A percentile compares a stretch with the other conserved stretches of the same genome.
Conservation (phyloP, 2,888 invertebrate genomes). For the Agrypnus murinus region DNA sequence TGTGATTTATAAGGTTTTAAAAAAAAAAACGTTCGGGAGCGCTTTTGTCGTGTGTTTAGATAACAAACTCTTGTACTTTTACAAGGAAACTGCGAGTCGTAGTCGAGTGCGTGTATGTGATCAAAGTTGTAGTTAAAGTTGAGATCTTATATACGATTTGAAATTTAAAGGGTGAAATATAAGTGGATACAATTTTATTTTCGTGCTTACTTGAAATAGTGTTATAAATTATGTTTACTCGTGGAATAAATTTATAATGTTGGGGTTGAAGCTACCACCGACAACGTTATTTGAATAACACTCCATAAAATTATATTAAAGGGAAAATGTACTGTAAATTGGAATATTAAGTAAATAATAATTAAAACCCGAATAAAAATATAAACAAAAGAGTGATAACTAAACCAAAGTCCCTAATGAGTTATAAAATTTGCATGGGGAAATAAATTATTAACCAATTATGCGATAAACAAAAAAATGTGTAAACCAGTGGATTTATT, state of each 20-base stretch:
- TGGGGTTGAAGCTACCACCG: too few relatives aligned
- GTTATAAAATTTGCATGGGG: too few relatives aligned
- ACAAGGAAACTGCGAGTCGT: constrained; percentile 33
- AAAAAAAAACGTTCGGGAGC: constrained; percentile 38
- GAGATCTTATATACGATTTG: constrained; percentile 29
- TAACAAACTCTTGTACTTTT: constrained; percentile 42
- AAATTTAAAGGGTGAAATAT: constrained; percentile 32
- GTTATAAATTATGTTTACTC: neutral
- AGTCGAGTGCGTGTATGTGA: constrained; percentile 31
- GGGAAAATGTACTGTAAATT: too few relatives aligned
- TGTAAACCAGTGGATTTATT: too few relatives aligned
- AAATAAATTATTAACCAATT: too few relatives aligned
- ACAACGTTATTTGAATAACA: too few relatives aligned
- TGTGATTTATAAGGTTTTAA: constrained; percentile 44
- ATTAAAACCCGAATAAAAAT: too few relatives aligned
- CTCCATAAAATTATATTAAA: too few relatives aligned
- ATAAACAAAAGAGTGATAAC: too few relatives aligned
- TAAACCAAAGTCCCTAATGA: too few relatives aligned
- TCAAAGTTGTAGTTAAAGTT: constrained; percentile 12
- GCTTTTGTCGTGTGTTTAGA: constrained; percentile 43
- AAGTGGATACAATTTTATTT: constrained; percentile 31
- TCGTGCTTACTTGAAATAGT: constrained; percentile 20
- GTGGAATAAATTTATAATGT: constrained; percentile 6
- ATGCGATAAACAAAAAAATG: too few relatives aligned
- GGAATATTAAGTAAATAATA: too few relatives aligned